Conservation (phyloP, 2,113 vertebrate genomes). For the Glareola pratincola region DNA sequence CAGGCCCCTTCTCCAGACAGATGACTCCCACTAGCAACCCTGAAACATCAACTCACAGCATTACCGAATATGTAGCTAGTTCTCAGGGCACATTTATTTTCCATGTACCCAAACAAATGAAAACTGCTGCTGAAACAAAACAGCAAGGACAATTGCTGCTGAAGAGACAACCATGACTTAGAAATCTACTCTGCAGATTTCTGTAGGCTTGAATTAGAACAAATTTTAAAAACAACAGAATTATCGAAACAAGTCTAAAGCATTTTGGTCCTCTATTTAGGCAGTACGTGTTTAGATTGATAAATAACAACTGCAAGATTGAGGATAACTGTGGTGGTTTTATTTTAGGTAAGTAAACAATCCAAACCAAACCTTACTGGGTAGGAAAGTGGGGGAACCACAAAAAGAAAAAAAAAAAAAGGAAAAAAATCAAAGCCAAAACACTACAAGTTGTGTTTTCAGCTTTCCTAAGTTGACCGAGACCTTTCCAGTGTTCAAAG, state of each 20-base stretch:
- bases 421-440: rapidly evolving
- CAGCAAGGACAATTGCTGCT: not conserved
- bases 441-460: not conserved
- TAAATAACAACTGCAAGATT: not conserved
- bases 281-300: rapidly evolving
- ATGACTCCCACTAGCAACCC: not conserved
- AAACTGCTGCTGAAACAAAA: not conserved
- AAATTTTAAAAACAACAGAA: not conserved
- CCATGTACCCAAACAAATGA: not conserved
- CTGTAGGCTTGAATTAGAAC: not conserved
- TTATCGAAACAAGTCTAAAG: not conserved
- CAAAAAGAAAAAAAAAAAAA: rapidly evolving
- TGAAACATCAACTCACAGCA: not conserved
- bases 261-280: not conserved
- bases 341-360: not conserved
- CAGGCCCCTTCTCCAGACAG: rapidly evolving
- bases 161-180: not conserved
- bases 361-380: not conserved
- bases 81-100: not conserved
- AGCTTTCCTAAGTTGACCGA: not conserved
- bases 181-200: not conserved
- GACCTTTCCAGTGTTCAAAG: conserved; percentile 19
- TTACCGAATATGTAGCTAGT: not conserved
- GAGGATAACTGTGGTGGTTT: not conserved
- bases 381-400: rapidly evolving